Conservation (phyloP, 1,140 invertebrate genomes). For the Atta texana region DNA sequence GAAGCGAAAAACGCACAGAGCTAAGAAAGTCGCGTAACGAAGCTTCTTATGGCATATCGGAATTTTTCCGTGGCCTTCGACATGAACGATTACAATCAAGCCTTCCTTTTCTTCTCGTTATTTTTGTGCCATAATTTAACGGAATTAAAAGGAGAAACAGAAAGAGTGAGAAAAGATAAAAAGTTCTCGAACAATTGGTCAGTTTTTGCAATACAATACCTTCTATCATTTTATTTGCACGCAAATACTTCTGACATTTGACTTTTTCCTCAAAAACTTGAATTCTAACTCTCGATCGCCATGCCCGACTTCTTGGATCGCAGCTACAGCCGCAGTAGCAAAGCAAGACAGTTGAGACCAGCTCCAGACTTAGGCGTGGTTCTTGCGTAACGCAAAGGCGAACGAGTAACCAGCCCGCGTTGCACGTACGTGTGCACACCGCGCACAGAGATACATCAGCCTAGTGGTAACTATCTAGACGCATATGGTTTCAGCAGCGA, state of each 20-base stretch:
- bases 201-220: conserved; percentile 16
- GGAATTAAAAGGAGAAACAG: conserved; percentile 13
- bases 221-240: not conserved
- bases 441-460: conserved; percentile 40
- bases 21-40: conserved; percentile 47
- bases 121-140: conserved; percentile 12
- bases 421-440: conserved; percentile 59
- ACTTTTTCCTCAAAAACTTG: conserved; percentile 45
- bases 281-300: conserved; percentile 8
- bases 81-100: conserved; percentile 44
- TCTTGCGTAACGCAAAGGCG: conserved; percentile 85
- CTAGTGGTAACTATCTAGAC: not conserved
- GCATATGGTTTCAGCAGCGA: conserved; percentile 32
- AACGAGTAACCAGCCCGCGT: conserved; percentile 79
- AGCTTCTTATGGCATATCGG: conserved; percentile 51
- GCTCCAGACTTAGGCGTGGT: conserved; percentile 83
- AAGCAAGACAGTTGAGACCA: conserved; percentile 75
- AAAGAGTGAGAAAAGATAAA: not conserved
- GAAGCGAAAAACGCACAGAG: conserved; percentile 27
- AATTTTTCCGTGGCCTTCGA: conserved; percentile 51
- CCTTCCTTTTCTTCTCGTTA: conserved; percentile 30
- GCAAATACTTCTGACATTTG: conserved; percentile 19
- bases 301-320: not conserved
- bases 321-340: conserved; percentile 47
- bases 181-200: not conserved